Evolutionary conservation across 2,797 vertebrate species (phyloP), one percentile per base, ranked within the genome.

Genomic region (Psittacula derbiana): DNA sequence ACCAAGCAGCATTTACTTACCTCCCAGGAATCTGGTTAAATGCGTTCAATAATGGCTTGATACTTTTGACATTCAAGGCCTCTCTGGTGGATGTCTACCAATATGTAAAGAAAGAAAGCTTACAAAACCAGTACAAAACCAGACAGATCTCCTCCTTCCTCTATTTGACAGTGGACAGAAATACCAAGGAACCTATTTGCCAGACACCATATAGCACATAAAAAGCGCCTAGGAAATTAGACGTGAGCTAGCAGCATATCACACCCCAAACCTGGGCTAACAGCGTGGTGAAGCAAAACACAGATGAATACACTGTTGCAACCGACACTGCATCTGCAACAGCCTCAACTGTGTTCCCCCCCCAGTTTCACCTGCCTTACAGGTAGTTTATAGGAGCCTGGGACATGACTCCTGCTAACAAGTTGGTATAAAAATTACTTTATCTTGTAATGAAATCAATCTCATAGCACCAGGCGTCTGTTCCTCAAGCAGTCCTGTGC

Each of bases 1-100:
- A 83, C 10, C 25, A 73, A 82, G 66, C 8, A 4, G 33, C 33
- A 92, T 19, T 53, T 19, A 80, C 98, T 98, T 97, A 99, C 99
- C 99, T 99, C 28, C 99, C 99, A 69, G 98, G 96, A 79, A 99
- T 98, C 90, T 99, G 99, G 86, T 98, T 98, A 94, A 99, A 99
- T 5, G 98, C 95, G 10, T 86, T 98, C 81, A 98, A 89, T 74
- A 99, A 90, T 0, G 98, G 98, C 94, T 99, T 99, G 97, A 98
- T 98, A 94, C 83, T 99, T 98, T 98, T 97, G 85, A 94, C 90
- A 76, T 97, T 95, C 53, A 99, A 96, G 21, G 99, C 98, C 49
- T 98, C 98, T 97, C 96, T 98, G 62, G 99, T 98, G 60, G 99
- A 98, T 5, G 98, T 98, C 99, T 99, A 86, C 58, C 84, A 91